Evolutionary conservation across 2,797 vertebrate species (phyloP), one percentile per base, ranked within the genome.

Genomic region (Emydoidea blandingii): DNA sequence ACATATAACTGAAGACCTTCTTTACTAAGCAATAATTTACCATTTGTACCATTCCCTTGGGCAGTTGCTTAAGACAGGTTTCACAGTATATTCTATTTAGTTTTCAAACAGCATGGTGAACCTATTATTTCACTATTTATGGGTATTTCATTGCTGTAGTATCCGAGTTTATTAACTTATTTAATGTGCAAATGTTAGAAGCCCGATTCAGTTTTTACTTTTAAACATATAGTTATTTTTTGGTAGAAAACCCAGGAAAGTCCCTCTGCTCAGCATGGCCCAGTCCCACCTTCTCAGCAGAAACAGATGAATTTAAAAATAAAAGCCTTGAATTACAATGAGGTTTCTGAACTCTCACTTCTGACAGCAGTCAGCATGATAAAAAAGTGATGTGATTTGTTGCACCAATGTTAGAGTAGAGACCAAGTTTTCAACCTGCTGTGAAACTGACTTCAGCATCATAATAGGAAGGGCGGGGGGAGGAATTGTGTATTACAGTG

Each of bases 381-480:
- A 82, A 96, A 91, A 91, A 95, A 82, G 65, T 9, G 7, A 79
- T 27, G 53, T 44, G 41, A 88, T 91, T 92, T 91, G 72, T 76
- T 88, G 94, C 31, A 81, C 31, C 12, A 85, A 53, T 49, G 16
- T 78, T 88, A 96, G 47, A 94, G 62, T 6, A 57, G 34, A 93
- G 23, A 82, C n/a, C 72, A 59, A 59, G 88, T 85, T 93, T 94
- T 95, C 88, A 89, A 44, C 81, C n/a, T 91, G 49, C 27, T 95
- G 87, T 92, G 81, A 93, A 94, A 94, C 14, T 15, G 15, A 85
- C 89, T 94, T 84, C 83, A 91, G 27, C 47, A 86, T 65, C 65
- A 41, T 59, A 50, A 41, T 3, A 56, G 90, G 82, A 21, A 12
- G 25, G 91, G 96, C 81, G 15, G 6, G 15, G 3, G 25, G 1